Percentiles rank a stretch among this genome's conserved stretches.
Evolutionary conservation across 2,797 vertebrate species (phyloP).

Genomic region (Clarias fuscus): DNA sequence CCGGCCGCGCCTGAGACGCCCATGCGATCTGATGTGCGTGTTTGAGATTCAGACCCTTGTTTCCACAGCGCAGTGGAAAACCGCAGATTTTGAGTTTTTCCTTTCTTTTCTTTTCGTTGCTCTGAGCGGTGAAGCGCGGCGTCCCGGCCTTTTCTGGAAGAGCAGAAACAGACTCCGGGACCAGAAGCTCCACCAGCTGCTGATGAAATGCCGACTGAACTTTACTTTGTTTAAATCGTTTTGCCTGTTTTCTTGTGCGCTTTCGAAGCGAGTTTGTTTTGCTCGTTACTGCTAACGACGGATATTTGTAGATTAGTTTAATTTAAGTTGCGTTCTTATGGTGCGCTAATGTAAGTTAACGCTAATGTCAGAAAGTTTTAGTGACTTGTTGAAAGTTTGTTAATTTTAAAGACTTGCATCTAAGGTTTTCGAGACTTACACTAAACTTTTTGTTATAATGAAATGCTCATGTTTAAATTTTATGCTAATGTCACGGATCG

Average conservation of each 20-base stretch:
- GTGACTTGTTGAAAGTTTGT: not conserved
- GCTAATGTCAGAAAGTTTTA: not conserved
- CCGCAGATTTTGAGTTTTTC: not conserved
- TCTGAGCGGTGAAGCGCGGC: not conserved
- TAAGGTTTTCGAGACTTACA: not conserved
- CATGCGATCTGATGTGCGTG: not conserved
- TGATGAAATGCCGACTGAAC: not conserved
- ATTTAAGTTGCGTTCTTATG: not conserved
- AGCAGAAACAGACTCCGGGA: not conserved
- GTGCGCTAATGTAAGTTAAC: not conserved
- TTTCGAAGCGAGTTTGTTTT: not conserved
- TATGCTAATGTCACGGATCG: not conserved
- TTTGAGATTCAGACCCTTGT: not conserved
- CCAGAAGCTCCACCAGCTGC: not conserved
- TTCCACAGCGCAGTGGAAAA: not conserved
- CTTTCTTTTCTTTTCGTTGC: not conserved
- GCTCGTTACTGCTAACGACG: not conserved
- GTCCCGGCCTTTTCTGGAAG: not conserved
- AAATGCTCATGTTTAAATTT: not conserved
- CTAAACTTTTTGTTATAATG: not conserved
- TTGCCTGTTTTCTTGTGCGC: not conserved
- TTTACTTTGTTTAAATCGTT: not conserved
- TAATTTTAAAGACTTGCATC: not conserved
- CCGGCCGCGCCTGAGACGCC: not conserved
- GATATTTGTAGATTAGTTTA: not conserved